Percentiles rank a stretch among this genome's conserved stretches.
These are phyloP conservation scores for Pipra filicauda DNA, from an alignment of 2,113 vertebrate genomes.

Conservation along the genomic window DNA sequence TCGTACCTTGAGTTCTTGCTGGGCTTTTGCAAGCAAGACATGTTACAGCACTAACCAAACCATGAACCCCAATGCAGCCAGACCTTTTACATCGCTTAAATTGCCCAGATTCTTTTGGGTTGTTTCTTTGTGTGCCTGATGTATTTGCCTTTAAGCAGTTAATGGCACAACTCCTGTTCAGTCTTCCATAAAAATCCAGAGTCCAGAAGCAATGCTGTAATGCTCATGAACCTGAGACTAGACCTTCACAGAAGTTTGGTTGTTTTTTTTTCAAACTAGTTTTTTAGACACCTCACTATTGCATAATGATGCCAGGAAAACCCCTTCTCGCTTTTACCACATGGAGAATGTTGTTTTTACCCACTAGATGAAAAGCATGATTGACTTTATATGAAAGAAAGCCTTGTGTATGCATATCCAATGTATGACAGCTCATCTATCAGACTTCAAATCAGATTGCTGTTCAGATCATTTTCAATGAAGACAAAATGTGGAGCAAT, in stretches of 20 bases:
- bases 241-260: neutral
- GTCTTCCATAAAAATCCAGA: neutral
- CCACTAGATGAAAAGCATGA: neutral
- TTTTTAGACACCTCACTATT: neutral
- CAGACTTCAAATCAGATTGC: neutral
- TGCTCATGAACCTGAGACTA: neutral
- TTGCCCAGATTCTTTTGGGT: neutral
- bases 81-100: neutral
- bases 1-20: neutral
- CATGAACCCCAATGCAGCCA: neutral
- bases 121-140: neutral
- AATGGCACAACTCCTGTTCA: neutral
- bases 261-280: neutral
- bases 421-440: neutral
- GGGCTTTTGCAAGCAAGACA: neutral
- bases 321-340: neutral
- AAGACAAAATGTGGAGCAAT: neutral
- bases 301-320: neutral
- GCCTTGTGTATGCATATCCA: neutral
- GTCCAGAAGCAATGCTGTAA: neutral
- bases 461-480: neutral
- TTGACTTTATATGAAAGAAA: neutral
- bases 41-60: neutral
- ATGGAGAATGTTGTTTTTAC: neutral
- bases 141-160: neutral